Conservation (phyloP, 2,888 invertebrate species). For the Acheta domesticus region DNA sequence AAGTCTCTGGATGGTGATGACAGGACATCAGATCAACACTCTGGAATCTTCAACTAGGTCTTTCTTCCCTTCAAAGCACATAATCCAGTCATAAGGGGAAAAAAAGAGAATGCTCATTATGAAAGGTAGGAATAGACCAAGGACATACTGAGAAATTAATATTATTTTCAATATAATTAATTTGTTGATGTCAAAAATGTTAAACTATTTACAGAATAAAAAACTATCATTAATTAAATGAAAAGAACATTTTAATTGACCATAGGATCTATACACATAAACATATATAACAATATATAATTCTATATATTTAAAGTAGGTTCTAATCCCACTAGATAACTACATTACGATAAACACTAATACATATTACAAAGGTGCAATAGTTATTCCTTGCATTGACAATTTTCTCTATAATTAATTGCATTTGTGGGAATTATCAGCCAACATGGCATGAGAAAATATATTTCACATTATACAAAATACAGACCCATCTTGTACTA, state of each 20-base stretch:
- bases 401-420: background rate
- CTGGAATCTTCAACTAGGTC: too few species aligned
- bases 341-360: background rate
- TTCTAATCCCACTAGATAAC: background rate
- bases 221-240: background rate
- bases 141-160: too few species aligned
- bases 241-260: background rate
- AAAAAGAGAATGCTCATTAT: too few species aligned
- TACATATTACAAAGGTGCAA: background rate
- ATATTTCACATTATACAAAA: too few species aligned
- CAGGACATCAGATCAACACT: too few species aligned
- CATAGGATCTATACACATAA: constrained; percentile 9
- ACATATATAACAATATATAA: background rate
- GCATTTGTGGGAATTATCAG: background rate
- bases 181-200: too few species aligned
- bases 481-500: too few species aligned
- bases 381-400: background rate
- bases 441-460: background rate
- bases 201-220: too few species aligned
- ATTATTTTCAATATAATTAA: too few species aligned
- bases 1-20: too few species aligned
- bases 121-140: background rate
- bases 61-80: too few species aligned
- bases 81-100: too few species aligned
- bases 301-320: background rate